phyloP scores from a whole-genome alignment of 2,888 invertebrate genomes.

The Dioctria rufipes region DNA sequence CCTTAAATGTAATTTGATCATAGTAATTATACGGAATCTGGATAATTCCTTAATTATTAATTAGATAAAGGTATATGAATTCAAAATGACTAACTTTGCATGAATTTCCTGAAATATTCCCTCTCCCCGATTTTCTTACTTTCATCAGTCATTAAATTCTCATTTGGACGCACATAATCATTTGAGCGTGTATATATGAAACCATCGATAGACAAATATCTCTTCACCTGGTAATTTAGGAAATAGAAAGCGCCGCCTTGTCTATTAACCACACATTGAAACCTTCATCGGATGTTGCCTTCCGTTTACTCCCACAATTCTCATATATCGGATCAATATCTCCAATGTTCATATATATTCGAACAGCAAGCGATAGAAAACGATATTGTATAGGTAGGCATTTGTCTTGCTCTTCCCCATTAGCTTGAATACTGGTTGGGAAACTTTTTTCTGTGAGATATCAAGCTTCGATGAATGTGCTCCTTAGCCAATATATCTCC shows the following conservation, averaged over 20 bases:
- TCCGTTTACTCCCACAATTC: conserved; percentile 29
- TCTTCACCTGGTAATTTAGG: neutral
- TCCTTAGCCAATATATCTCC: neutral
- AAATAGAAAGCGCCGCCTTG: conserved; percentile 2
- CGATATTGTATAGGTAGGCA: neutral
- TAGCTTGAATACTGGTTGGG: neutral
- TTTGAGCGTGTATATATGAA: neutral
- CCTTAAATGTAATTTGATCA: no score
- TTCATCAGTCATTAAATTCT: conserved; percentile 35
- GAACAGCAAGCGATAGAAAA: neutral
- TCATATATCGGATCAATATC: conserved; percentile 2
- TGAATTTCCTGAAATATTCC: no score
- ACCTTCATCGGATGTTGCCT: conserved; percentile 15
- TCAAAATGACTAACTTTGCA: no score
- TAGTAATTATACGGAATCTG: no score
- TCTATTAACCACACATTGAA: conserved; percentile 11
- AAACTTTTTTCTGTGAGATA: neutral
- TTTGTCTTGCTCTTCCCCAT: neutral
- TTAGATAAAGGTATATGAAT: no score
- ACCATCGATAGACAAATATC: neutral
- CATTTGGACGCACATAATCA: conserved; percentile 19
- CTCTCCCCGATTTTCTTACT: neutral
- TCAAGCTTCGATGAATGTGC: neutral
- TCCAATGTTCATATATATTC: neutral
- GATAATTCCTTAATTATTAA: no score